Evolutionary conservation across 1,140 invertebrate species (phyloP).

Genomic region (Batillaria attramentaria): DNA sequence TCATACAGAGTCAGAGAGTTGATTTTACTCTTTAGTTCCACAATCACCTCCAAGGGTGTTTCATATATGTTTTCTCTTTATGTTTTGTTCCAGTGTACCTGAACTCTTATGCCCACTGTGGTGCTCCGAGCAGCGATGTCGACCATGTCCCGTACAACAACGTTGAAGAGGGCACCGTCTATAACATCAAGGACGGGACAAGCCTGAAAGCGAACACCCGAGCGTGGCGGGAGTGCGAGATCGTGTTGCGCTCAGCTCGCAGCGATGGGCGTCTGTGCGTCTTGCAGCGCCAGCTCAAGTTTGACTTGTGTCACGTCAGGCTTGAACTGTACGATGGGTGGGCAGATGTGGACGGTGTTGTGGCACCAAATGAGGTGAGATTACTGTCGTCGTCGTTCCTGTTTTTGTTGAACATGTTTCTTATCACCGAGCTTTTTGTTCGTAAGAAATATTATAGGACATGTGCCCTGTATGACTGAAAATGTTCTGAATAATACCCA

Average conservation of each 20-base stretch:
- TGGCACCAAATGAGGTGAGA: not conserved
- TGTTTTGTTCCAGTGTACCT: slow-evolving; percentile 16
- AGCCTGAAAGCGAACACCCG: not conserved
- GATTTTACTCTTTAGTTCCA: too few species aligned
- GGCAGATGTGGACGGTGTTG: not conserved
- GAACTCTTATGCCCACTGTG: slow-evolving; percentile 21
- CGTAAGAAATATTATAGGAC: too few species aligned
- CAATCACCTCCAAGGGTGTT: too few species aligned
- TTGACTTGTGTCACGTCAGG: not conserved
- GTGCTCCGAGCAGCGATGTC: not conserved
- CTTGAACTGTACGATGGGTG: slow-evolving; percentile 13
- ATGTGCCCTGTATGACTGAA: too few species aligned
- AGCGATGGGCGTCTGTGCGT: slow-evolving; percentile 17
- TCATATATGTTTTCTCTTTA: too few species aligned
- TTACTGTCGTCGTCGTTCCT: not conserved
- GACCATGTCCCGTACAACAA: not conserved
- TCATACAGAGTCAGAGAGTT: too few species aligned
- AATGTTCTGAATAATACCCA: too few species aligned
- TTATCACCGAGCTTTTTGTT: too few species aligned
- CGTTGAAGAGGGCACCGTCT: not conserved
- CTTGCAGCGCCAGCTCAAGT: not conserved
- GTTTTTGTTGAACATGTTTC: not conserved
- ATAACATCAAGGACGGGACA: slow-evolving; percentile 4
- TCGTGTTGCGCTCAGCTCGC: slow-evolving; percentile 12
- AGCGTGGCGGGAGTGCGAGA: slow-evolving; percentile 4